Percentiles rank a stretch among this genome's conserved stretches.
Evolutionary conservation across 2,888 invertebrate species (phyloP).

Genomic region (Microctonus aethiopoides): DNA sequence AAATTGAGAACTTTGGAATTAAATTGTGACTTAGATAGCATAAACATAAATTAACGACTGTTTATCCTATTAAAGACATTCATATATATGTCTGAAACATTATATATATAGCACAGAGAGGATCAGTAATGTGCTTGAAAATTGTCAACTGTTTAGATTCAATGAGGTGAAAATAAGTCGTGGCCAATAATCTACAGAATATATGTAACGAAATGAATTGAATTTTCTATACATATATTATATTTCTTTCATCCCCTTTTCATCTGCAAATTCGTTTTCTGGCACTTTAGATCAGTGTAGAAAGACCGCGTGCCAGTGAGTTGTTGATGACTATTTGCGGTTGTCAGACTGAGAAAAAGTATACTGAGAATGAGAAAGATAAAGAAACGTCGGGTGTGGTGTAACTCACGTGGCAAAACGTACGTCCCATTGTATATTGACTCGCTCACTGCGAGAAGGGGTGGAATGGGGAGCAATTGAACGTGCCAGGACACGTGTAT

Average conservation of each 20-base stretch:
- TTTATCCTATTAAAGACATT: too few relatives aligned
- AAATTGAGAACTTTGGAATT: not conserved
- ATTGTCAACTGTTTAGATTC: conserved; percentile 53
- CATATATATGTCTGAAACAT: too few relatives aligned
- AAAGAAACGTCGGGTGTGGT: conserved; percentile 34
- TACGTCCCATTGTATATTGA: conserved; percentile 46
- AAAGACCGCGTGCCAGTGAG: not conserved
- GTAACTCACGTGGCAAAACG: conserved; percentile 53
- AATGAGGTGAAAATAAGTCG: conserved; percentile 61
- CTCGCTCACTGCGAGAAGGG: conserved; percentile 39
- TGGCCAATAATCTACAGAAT: conserved; percentile 54
- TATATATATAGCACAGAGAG: too few relatives aligned
- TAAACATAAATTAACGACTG: too few relatives aligned
- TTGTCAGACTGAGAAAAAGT: not conserved
- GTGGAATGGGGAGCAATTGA: conserved; percentile 49
- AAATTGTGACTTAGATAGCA: too few relatives aligned
- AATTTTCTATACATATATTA: conserved; percentile 2
- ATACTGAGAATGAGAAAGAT: conserved; percentile 8
- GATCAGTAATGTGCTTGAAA: conserved; percentile 59
- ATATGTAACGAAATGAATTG: conserved; percentile 30
- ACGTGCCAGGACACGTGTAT: conserved; percentile 60
- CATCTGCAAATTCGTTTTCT: conserved; percentile 47
- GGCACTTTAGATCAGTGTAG: conserved; percentile 42
- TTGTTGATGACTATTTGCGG: not conserved
- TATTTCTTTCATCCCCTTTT: not conserved